Percentiles rank a stretch among this genome's conserved stretches.
Evolutionary conservation across 2,797 vertebrate species (phyloP).

Genomic region (Clarias laeviceps): DNA sequence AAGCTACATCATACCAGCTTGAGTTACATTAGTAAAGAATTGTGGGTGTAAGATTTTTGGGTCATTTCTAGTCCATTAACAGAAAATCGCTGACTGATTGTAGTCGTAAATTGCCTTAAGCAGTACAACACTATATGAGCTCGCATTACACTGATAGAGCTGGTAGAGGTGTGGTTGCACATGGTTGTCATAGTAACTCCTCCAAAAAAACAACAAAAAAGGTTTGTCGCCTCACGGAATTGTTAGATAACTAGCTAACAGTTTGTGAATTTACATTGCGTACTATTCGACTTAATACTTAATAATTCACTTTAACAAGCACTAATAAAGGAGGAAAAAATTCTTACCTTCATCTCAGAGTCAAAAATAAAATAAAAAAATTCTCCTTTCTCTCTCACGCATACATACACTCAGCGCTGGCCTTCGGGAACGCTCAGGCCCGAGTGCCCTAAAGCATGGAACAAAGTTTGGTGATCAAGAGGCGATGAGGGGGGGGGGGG

Average conservation of each 20-base stretch:
- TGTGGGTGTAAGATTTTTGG: neutral
- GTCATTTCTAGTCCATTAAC: neutral
- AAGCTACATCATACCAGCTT: neutral
- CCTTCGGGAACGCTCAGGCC: constrained; percentile 52
- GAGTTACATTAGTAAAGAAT: neutral
- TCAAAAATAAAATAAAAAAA: too few relatives aligned
- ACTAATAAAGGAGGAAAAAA: neutral
- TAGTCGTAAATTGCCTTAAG: neutral
- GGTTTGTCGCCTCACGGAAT: neutral
- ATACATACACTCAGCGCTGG: constrained; percentile 54
- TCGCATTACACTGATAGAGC: too few relatives aligned
- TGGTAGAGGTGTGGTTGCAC: neutral
- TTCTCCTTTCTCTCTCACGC: constrained; percentile 46
- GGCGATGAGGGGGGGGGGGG: constrained; percentile 56
- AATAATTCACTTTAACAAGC: neutral
- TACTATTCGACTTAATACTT: neutral
- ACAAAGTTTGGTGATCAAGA: constrained; percentile 77
- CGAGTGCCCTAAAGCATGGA: constrained; percentile 70
- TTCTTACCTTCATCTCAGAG: constrained; percentile 66
- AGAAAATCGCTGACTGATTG: neutral
- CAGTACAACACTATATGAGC: neutral
- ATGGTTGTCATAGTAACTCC: neutral
- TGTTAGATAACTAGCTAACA: neutral
- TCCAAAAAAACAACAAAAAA: neutral
- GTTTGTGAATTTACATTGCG: neutral